Percentiles rank a stretch among this genome's conserved stretches.
Conservation (phyloP, 2,888 invertebrate species). For the Nebria salina region DNA sequence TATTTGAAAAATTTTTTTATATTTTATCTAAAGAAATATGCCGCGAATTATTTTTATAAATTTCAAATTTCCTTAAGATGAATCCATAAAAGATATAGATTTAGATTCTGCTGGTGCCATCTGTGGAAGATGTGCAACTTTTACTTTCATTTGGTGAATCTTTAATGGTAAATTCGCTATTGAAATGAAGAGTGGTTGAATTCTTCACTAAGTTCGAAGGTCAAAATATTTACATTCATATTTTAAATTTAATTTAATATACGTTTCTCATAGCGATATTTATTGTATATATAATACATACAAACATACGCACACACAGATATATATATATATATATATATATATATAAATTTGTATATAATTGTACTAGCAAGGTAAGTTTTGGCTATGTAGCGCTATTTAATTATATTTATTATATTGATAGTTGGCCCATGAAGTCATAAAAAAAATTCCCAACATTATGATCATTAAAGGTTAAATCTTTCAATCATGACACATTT, state of each 20-base stretch:
- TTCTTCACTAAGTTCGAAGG: conserved; percentile 19
- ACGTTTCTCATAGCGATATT: not conserved
- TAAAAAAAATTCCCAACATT: too few relatives aligned
- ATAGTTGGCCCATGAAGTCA: too few relatives aligned
- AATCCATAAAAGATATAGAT: not conserved
- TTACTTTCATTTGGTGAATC: conserved; percentile 33
- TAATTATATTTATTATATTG: too few relatives aligned
- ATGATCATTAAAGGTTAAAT: too few relatives aligned
- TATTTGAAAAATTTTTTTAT: not conserved
- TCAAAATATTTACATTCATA: not conserved
- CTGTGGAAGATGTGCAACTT: conserved; percentile 31
- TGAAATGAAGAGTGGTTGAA: conserved; percentile 10
- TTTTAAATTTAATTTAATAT: not conserved
- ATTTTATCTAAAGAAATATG: not conserved
- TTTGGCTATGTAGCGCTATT: too few relatives aligned
- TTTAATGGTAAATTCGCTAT: conserved; percentile 10
- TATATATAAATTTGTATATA: not conserved
- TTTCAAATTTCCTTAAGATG: not conserved
- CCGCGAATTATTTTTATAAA: too few relatives aligned
- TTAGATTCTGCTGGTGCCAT: conserved; percentile 23
- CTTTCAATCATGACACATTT: too few relatives aligned
- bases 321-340: not conserved
- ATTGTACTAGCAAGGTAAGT: too few relatives aligned
- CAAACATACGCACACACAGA: not conserved
- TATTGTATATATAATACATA: too few relatives aligned